Evolutionary conservation across 1,140 invertebrate genomes (phyloP), one percentile per base, ranked within the genome.

Genomic region (Drosophila repletoides): DNA sequence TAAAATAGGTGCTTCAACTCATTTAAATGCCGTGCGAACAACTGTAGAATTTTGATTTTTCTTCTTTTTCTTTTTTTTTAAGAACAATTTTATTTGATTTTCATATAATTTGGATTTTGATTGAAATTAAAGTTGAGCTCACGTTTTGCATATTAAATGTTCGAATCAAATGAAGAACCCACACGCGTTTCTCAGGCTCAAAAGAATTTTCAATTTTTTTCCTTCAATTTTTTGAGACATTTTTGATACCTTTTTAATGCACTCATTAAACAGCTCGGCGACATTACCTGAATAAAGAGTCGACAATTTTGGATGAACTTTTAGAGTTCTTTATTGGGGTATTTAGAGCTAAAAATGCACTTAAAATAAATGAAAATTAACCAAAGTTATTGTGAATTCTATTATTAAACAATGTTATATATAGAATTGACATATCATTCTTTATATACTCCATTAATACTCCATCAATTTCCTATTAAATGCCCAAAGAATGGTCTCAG

Each of bases 81-180:
- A 24, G 5, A 21, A 74, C 46, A 71, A 51, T 84, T 83, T 83
- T 84, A 81, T 80, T 75, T 72, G 69, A 70, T 79, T 79, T 86
- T 83, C 74, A 72, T 72, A 84, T 84, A 75, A 86, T 86, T 84
- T 75, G 55, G 74, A 79, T 86, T 86, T 84, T 84, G 71, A 84
- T 84, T 86, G 80, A 75, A 84, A 84, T 75, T 84, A 75, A 84
- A 84, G 64, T 75, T 70, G 51, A 51, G 60, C 59, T 31, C 80
- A 65, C 51, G 80, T 66, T 68, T 59, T 60, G 79, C 80, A 84
- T 84, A 31, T 24, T 38, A 68, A 84, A 84, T 83, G 64, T 51
- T 21, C 5, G 3, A 31, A 26, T n/a, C 21, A 34, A 26, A 51
- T 19, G 34, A 45, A n/a, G 34, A 38, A n/a, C n/a, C n/a, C 66